These are phyloP conservation scores for Unio pictorum DNA, from an alignment of 2,888 invertebrate species.

Conservation along the genomic window DNA sequence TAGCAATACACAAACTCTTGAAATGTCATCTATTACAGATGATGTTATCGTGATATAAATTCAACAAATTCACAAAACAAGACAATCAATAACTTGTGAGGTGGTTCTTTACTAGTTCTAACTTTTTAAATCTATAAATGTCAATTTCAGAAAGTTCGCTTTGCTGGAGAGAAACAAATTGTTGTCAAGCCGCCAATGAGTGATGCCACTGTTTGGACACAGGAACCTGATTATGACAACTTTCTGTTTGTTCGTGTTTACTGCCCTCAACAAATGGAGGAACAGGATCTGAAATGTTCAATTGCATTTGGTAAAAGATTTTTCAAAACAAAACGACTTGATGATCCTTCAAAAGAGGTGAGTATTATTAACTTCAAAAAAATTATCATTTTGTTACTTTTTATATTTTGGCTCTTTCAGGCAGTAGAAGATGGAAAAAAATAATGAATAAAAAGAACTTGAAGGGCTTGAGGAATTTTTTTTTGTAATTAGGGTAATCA, in stretches of 20 bases:
- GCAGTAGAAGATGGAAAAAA: too few species aligned
- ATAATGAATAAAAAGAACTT: too few species aligned
- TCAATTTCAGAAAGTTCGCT: constrained; percentile 55
- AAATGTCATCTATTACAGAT: too few species aligned
- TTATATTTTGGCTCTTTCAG: too few species aligned
- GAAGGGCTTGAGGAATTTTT: too few species aligned
- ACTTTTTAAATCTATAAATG: not conserved
- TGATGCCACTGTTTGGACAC: constrained; percentile 57
- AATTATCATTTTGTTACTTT: not conserved
- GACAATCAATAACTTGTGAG: too few species aligned
- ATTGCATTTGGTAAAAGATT: constrained; percentile 58
- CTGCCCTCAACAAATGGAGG: constrained; percentile 58
- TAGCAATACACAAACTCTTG: too few species aligned
- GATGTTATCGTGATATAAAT: too few species aligned
- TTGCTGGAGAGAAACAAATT: constrained; percentile 41
- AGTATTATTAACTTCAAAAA: not conserved
- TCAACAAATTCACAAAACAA: too few species aligned
- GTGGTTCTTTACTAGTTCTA: not conserved
- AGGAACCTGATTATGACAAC: constrained; percentile 63
- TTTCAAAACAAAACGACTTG: constrained; percentile 60
- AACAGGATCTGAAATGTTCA: constrained; percentile 60
- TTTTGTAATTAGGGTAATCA: too few species aligned
- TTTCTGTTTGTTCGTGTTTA: constrained; percentile 62
- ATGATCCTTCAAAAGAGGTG: constrained; percentile 18
- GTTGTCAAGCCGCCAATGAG: constrained; percentile 44